phyloP scores from a whole-genome alignment of 2,113 vertebrate species.

The Lophius piscatorius region DNA sequence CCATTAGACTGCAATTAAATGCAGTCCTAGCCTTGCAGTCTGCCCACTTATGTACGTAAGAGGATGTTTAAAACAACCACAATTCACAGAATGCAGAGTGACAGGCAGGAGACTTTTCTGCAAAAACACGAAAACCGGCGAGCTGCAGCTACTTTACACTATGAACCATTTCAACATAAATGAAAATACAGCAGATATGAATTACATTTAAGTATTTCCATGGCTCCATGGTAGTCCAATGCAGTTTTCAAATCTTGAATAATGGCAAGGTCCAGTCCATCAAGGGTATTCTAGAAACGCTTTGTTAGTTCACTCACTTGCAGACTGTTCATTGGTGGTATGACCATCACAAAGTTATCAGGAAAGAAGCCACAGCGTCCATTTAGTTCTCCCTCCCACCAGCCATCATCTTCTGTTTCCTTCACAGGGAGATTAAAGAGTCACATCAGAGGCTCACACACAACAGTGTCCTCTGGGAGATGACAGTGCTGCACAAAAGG shows the following conservation, averaged over 20 bases:
- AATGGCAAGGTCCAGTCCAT: conserved; percentile 3
- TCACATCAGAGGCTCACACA: conserved; percentile 43
- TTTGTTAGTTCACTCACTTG: conserved; percentile 73
- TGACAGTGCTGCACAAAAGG: conserved; percentile 32
- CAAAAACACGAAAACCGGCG: no score
- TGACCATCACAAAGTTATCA: conserved; percentile 87
- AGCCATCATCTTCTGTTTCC: conserved; percentile 85
- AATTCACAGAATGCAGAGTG: conserved; percentile 64
- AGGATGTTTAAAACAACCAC: conserved; percentile 29
- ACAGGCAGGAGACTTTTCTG: conserved; percentile 6
- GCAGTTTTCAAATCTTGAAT: conserved; percentile 1
- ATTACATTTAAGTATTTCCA: conserved; percentile 26
- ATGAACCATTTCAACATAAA: no score
- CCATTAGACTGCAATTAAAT: conserved; percentile 22
- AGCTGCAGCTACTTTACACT: no score
- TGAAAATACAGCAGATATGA: not conserved
- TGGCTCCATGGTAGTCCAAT: conserved; percentile 19
- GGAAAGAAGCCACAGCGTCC: conserved; percentile 87
- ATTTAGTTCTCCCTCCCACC: conserved; percentile 89
- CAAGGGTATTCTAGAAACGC: not conserved
- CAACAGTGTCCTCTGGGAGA: conserved; percentile 23
- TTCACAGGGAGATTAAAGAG: conserved; percentile 58
- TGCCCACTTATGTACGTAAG: not conserved
- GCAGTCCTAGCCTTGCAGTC: not conserved
- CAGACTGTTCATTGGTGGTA: conserved; percentile 68